Evolutionary conservation across 2,888 invertebrate species (phyloP), one percentile per base, ranked within the genome.

Genomic region (Petrolisthes manimaculis): DNA sequence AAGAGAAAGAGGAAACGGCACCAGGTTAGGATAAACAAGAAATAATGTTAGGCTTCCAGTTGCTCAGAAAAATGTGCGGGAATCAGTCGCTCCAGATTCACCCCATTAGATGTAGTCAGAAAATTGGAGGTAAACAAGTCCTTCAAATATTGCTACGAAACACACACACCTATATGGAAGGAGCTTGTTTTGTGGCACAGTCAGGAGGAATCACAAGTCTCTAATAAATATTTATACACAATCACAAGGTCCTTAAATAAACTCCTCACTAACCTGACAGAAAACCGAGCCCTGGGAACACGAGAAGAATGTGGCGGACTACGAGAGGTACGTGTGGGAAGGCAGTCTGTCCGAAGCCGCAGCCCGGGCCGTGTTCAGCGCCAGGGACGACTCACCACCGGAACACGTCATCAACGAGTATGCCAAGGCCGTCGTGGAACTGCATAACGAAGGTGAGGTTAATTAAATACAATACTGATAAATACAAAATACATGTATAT

Each of bases 211-310:
- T 37, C 37, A 37, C 37, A 37, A 37, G 37, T 37, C 37, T 37
- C 37, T 2, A 37, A 37, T 37, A 37, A 37, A 37, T 37, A 37
- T 37, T 37, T 37, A 37, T 37, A 37, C 37, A 37, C 37, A 2
- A 37, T 37, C 37, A 37, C 37, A 37, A 2, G 37, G 37, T 37
- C 37, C 37, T 37, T 37, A 37, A 37, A 1, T 37, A 37, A 37
- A 37, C 37, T 2, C 37, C 37, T 37, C 51, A 82, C 51, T n/a
- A 21, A 9, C 53, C n/a, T 18, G 53, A 9, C 54, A 89, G 86
- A 89, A 88, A 82, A 84, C 55, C 37, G 89, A 90, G 80, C 86
- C 88, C 18, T 90, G 90, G 90, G 90, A 90, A 86, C 88, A 88
- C 18, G 89, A 89, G 80, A 87, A 88, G 79, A 61, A 74, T 53